Base-by-base conservation (phyloP, 2,797 vertebrate genomes). In the Erethizon dorsatum region DNA sequence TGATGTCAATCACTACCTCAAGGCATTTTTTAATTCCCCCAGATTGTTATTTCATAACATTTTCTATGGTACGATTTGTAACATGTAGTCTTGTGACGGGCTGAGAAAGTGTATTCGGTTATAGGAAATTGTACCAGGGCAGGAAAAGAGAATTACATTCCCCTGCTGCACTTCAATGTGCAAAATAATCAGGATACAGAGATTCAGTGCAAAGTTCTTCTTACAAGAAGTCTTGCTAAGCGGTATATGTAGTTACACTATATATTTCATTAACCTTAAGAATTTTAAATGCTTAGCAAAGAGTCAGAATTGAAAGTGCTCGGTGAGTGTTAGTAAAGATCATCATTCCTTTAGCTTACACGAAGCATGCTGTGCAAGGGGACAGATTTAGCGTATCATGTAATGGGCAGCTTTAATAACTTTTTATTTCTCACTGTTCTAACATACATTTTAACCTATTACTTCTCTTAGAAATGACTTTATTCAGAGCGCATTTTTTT, bases 401-500 rank as follows among this genome's bases (percentile, higher is more conserved):
- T 65, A 67, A 63, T 52, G 22, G 47, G 10, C 37, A 91, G 87
- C 63, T 95, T 93, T 85, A 87, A 65, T 86, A 37, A 77, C 45
- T 15, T 92, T 95, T 78, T 57, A 69, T 77, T 97, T 95, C 94
- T 89, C 59, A 82, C 59, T 71, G 56, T 80, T 96, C 57, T 77
- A 61, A 83, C 78, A 83, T 75, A 90, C 59, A 77, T 90, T 92
- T 82, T 94, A 95, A 83, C 18, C 45, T 31, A 87, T 33, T 33
- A 78, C 20, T 28, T 96, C 65, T 92, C 79, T 75, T 75, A 93
- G 86, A 93, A 92, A 92, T 41, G 71, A 95, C 90, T 95, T 95
- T 86, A 95, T 95, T 96, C 88, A 84, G 83, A 94, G 80, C 61
- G 14, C 47, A 63, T 73, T 65, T 82, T 59, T 84, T 54, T 83